Evolutionary conservation across 2,113 vertebrate genomes (phyloP), one percentile per base, ranked within the genome.

Genomic region (Rhinolophus sinicus): DNA sequence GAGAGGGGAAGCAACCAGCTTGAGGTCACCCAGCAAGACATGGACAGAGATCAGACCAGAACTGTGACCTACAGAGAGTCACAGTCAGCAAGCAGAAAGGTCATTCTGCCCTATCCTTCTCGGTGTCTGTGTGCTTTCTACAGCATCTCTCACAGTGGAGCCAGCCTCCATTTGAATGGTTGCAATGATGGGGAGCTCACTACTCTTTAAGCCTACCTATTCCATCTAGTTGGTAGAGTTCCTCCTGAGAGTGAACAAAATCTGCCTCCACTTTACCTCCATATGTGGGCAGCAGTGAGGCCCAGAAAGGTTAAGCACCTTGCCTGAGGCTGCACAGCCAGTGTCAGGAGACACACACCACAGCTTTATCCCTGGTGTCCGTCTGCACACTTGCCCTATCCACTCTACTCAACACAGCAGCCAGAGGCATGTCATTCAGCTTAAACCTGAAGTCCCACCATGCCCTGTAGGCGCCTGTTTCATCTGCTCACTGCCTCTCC

Each of bases 341-440:
- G 44, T 2, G 8, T 50, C 47, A 56, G 84, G 75, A 90, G 88
- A 56, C 18, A 14, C 1, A 0, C 35, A 14, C 54, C 33, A 8
- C 18, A 24, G 64, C 26, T 67, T n/a, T 2, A 1, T 5, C 19
- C 40, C 28, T 0, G 3, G n/a, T 15, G 24, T 58, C 47, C 1
- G 14, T 35, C n/a, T 13, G 62, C 8, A 3, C 35, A 52, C 76
- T 10, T 22, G 60, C 10, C 21, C 28, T 26, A 16, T 9, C 10
- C 6, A 5, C 33, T n/a, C 76, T 40, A 0, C 30, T 58, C 77
- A 30, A 0, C 1, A 5, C n/a, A 38, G 76, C 19, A 47, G 30
- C 52, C 14, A 2, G 28, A 26, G 24, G 47, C 33, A 6, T 6
- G 4, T 35, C 38, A 3, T 26, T 91, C 64, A 24, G 14, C 58